phyloP scores from a whole-genome alignment of 2,113 vertebrate species.

The Pitta sordida region DNA sequence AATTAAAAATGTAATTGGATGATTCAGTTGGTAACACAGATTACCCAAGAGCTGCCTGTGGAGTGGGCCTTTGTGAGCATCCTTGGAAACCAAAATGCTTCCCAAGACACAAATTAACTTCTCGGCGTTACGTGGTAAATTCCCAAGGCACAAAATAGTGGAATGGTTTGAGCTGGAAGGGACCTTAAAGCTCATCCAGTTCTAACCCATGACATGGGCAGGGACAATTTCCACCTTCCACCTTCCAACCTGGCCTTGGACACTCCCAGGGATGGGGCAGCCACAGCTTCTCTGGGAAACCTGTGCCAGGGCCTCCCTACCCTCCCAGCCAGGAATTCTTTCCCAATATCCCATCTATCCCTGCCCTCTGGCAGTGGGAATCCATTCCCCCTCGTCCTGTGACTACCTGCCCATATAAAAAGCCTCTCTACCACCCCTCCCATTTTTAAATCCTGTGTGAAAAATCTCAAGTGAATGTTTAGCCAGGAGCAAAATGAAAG shows the following conservation, averaged over 20 bases:
- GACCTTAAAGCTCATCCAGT: neutral
- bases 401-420: neutral
- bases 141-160: neutral
- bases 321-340: rapidly evolving
- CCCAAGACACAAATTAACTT: neutral
- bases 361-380: neutral
- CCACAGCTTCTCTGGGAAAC: neutral
- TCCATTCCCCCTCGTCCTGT: neutral
- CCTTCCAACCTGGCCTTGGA: rapidly evolving
- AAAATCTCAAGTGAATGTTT: neutral
- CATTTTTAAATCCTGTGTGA: neutral
- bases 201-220: neutral
- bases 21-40: neutral
- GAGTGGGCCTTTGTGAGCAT: neutral
- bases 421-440: neutral
- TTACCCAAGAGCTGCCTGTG: neutral
- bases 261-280: neutral
- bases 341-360: rapidly evolving
- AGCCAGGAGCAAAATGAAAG: neutral
- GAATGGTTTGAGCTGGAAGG: neutral
- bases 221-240: neutral
- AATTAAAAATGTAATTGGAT: neutral
- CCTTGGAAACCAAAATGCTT: neutral
- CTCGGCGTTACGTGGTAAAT: neutral
- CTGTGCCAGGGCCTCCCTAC: neutral